phyloP scores from a whole-genome alignment of 2,797 vertebrate genomes.

The Anisognathus igniventris region DNA sequence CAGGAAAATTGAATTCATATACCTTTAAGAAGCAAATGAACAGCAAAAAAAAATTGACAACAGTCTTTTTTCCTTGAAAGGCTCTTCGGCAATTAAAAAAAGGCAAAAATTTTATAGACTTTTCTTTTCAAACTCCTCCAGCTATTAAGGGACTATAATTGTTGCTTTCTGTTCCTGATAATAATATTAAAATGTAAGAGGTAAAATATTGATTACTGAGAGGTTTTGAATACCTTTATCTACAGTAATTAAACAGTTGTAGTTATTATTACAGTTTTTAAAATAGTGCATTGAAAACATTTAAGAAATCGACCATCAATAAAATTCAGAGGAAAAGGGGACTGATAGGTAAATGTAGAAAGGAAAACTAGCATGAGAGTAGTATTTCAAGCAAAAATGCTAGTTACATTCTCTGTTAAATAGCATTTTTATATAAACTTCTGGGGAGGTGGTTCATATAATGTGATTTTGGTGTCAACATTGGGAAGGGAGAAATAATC shows the following conservation, averaged over 20 bases:
- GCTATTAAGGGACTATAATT: neutral
- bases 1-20: neutral
- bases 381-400: neutral
- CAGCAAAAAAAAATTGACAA: neutral
- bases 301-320: neutral
- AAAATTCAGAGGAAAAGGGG: neutral
- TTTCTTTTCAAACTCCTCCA: neutral
- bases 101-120: neutral
- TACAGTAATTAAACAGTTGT: neutral
- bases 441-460: neutral
- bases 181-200: neutral
- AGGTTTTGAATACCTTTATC: neutral
- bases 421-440: neutral
- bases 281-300: neutral
- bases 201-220: neutral
- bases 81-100: neutral
- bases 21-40: neutral
- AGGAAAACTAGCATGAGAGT: neutral
- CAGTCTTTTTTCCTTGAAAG: neutral
- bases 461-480: neutral
- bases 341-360: neutral
- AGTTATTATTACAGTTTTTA: neutral
- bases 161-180: neutral
- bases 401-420: neutral
- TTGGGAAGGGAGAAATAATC: neutral